Evolutionary conservation across 1,140 invertebrate species (phyloP), one percentile per base, ranked within the genome.

Genomic region (Reticulitermes speratus): DNA sequence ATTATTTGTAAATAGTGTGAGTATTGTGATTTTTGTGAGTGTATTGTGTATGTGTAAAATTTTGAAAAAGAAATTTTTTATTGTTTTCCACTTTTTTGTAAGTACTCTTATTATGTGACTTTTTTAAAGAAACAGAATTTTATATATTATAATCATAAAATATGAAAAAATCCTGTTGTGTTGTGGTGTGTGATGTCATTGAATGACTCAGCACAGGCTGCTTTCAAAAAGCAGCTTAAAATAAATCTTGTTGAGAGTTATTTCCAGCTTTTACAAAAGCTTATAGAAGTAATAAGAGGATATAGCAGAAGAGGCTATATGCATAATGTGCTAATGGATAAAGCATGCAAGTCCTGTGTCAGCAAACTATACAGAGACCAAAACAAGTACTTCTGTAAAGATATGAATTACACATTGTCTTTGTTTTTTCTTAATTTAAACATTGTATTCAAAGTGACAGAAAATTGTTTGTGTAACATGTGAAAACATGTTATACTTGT

Each of bases 81-180:
- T 75, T 75, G 65, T 75, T 75, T 75, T 75, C n/a, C 65, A 75
- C 65, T 75, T 75, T 75, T 75, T 75, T 75, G 65, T 75, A 75
- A 75, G 65, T 75, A 75, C 65, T 75, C 65, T 75, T 75, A 75
- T 75, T 75, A 75, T 75, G 65, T 75, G 65, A 75, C 65, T 75
- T 75, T 75, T 75, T 75, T 14, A 75, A 75, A 75, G 65, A 75
- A 75, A 75, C 25, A 75, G 25, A 75, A 12, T 75, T 75, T 75
- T 75, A 75, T 75, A 75, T 75, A 75, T 75, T 75, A 75, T 75
- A 75, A 75, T 65, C 59, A 65, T n/a, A 75, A 75, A 75, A 75
- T 14, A 30, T 75, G n/a, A 75, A 65, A 75, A 75, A 75, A 75
- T 75, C 25, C 25, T 30, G 59, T 65, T 65, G 65, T 30, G n/a